These are phyloP conservation scores for Synaphobranchus kaupii DNA, from an alignment of 2,797 vertebrate genomes.

Conservation along the genomic window DNA sequence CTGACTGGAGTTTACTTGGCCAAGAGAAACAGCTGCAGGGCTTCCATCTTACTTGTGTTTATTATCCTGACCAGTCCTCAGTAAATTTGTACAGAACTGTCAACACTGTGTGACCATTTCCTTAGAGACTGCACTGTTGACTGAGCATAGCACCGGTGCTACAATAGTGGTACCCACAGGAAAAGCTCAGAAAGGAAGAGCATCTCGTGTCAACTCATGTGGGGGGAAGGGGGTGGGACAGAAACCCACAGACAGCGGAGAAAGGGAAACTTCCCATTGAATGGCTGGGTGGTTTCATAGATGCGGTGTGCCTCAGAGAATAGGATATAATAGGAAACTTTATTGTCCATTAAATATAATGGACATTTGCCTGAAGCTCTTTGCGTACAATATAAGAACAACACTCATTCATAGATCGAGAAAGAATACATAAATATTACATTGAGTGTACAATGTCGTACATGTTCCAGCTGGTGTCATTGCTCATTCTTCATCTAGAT, in stretches of 20 bases:
- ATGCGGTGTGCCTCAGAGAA: not conserved
- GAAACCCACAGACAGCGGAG: slow-evolving; percentile 17
- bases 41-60: slow-evolving; percentile 21
- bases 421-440: too few relatives aligned
- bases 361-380: too few relatives aligned
- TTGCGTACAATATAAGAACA: too few relatives aligned
- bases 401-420: too few relatives aligned
- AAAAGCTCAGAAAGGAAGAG: slow-evolving; percentile 64
- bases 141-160: slow-evolving; percentile 62
- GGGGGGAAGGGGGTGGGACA: slow-evolving; percentile 31
- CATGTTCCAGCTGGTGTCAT: too few relatives aligned
- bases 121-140: slow-evolving; percentile 68
- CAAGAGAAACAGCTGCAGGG: slow-evolving; percentile 15
- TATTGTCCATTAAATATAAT: too few relatives aligned
- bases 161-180: slow-evolving; percentile 60
- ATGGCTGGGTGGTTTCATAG: not conserved
- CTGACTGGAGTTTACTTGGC: slow-evolving; percentile 22
- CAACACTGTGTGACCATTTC: slow-evolving; percentile 55
- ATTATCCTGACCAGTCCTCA: slow-evolving; percentile 48
- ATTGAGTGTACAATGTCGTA: too few relatives aligned
- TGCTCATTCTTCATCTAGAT: too few relatives aligned
- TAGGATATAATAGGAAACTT: too few relatives aligned
- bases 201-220: slow-evolving; percentile 56
- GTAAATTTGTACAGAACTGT: slow-evolving; percentile 52
- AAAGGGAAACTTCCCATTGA: not conserved